These are phyloP conservation scores for Picus viridis DNA, from an alignment of 2,797 vertebrate genomes.

Conservation along the genomic window DNA sequence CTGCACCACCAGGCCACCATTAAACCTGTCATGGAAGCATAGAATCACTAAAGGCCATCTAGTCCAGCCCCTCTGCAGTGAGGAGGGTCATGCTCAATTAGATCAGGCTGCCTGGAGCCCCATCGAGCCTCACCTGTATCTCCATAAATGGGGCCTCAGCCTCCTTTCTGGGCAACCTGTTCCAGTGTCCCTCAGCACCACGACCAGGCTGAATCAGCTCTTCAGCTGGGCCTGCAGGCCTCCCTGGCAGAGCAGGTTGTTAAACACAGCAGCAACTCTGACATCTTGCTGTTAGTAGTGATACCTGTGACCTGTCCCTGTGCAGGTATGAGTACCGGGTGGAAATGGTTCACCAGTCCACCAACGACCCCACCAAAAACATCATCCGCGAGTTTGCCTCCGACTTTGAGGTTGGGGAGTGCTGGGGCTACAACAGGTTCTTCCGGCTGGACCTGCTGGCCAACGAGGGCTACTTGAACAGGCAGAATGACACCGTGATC, in stretches of 20 bases:
- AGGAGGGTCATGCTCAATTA: no score
- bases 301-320: not conserved
- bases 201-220: no score
- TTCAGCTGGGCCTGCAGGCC: not conserved
- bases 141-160: no score
- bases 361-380: constrained; percentile 96
- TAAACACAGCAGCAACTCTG: not conserved
- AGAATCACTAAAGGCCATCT: no score
- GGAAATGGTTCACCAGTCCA: constrained; percentile 98
- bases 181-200: no score
- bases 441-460: constrained; percentile 96
- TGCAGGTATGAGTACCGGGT: constrained; percentile 96
- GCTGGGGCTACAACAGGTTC: constrained; percentile 99
- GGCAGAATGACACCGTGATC: constrained; percentile 95
- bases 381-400: constrained; percentile 98
- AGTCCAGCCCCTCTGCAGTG: no score
- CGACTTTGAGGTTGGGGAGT: constrained; percentile 97
- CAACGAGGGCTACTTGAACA: constrained; percentile 96
- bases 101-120: no score
- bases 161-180: no score
- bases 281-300: not conserved
- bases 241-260: not conserved
- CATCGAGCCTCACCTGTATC: no score
- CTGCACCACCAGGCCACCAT: no score
- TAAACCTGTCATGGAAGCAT: no score